phyloP scores from a whole-genome alignment of 1,140 invertebrate species.

The Alviniconcha marisindica region DNA sequence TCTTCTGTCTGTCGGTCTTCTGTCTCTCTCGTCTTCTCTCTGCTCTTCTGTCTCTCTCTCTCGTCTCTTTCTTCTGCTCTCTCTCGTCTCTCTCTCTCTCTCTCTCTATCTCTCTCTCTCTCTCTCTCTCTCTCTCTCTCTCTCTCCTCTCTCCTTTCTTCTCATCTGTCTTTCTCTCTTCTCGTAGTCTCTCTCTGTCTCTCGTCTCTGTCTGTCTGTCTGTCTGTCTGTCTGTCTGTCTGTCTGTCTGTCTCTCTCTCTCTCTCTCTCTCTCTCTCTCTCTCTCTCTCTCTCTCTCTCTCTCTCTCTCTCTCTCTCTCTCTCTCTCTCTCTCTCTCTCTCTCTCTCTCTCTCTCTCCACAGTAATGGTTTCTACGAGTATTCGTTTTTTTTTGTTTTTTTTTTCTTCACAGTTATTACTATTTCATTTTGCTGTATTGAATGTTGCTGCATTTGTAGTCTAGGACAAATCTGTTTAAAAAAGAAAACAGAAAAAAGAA shows the following conservation, averaged over 20 bases:
- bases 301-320: too few relatives aligned
- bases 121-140: neutral
- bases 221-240: conserved; percentile 4
- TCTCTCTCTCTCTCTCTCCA: too few relatives aligned
- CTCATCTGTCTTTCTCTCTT: neutral
- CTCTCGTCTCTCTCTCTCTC: neutral
- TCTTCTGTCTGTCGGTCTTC: neutral
- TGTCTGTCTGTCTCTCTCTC: conserved; percentile 15
- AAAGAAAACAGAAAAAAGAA: too few relatives aligned
- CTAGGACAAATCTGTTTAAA: too few relatives aligned
- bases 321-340: too few relatives aligned
- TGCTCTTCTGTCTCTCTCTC: neutral
- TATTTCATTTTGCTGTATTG: too few relatives aligned
- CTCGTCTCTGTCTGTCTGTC: neutral
- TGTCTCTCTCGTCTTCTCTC: neutral
- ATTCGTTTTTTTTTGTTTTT: too few relatives aligned
- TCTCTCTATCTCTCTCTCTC: neutral
- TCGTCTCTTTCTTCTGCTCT: neutral
- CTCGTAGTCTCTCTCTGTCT: neutral
- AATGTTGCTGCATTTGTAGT: too few relatives aligned
- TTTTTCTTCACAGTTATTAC: too few relatives aligned
- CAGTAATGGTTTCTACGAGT: too few relatives aligned
- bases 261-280: too few relatives aligned
- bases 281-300: too few relatives aligned
- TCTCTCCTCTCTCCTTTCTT: neutral